A percentile compares a stretch with the other conserved stretches of the same genome.
Evolutionary conservation across 2,888 invertebrate species (phyloP).

Genomic region (Boloria euphrosyne): DNA sequence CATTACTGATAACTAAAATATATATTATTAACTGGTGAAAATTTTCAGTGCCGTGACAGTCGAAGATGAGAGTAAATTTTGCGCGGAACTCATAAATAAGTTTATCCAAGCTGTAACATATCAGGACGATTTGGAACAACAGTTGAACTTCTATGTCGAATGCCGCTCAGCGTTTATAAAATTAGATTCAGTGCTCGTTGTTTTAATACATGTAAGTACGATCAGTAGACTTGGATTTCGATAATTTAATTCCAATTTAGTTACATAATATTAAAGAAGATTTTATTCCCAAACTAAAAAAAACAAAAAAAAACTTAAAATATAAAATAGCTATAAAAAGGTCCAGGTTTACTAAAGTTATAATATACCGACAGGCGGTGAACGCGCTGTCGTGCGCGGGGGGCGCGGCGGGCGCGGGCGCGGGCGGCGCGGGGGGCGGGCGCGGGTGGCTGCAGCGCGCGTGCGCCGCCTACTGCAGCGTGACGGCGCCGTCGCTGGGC

Average conservation of each 20-base stretch:
- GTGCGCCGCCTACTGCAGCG: conserved; percentile 97
- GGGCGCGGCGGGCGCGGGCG: conserved; percentile 71
- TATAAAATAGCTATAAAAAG: too few species aligned
- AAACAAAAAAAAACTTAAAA: too few species aligned
- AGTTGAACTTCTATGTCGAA: conserved; percentile 96
- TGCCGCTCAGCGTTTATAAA: conserved; percentile 95
- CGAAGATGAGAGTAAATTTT: conserved; percentile 94
- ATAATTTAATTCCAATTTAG: too few species aligned
- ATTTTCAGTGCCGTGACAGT: conserved; percentile 90
- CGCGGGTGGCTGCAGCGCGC: conserved; percentile 94
- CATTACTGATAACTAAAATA: background rate
- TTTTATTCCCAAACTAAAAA: too few species aligned
- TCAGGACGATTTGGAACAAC: conserved; percentile 93
- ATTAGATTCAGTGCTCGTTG: conserved; percentile 92
- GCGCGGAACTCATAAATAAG: conserved; percentile 90
- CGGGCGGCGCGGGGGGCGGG: conserved; percentile 64
- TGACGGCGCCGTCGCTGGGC: conserved; percentile 97
- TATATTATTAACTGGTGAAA: background rate
- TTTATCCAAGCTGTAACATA: conserved; percentile 91
- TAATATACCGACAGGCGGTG: conserved; percentile 39
- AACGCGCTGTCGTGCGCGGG: conserved; percentile 25
- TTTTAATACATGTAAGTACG: conserved; percentile 89
- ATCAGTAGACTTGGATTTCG: too few species aligned
- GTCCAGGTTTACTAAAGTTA: too few species aligned
- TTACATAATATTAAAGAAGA: too few species aligned